These are phyloP conservation scores for Syrista parreyssii DNA, from an alignment of 2,888 invertebrate genomes.

Conservation along the genomic window DNA sequence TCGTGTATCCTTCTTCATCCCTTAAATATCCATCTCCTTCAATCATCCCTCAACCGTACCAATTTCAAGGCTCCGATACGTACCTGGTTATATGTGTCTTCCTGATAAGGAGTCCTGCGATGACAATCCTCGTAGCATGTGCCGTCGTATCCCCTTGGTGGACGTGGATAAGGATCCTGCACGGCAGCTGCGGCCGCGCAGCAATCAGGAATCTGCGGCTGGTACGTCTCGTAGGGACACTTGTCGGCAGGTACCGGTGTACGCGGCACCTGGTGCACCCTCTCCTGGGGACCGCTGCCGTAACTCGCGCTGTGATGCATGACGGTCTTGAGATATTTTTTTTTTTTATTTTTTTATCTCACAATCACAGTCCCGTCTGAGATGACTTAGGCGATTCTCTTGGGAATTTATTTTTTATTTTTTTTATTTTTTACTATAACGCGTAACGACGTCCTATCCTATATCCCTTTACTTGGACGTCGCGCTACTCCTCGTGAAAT, in stretches of 20 bases:
- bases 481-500: neutral
- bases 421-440: too few species aligned
- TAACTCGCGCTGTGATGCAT: slow-evolving; percentile 35
- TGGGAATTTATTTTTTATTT: too few species aligned
- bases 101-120: slow-evolving; percentile 59
- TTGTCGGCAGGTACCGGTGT: slow-evolving; percentile 49
- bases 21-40: too few species aligned
- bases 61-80: slow-evolving; percentile 18
- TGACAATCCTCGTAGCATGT: slow-evolving; percentile 62
- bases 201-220: slow-evolving; percentile 64
- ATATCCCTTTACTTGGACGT: neutral
- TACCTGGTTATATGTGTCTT: slow-evolving; percentile 59
- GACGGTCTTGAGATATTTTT: neutral
- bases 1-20: too few species aligned
- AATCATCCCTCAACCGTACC: too few species aligned
- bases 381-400: neutral
- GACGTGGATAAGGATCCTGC: slow-evolving; percentile 64
- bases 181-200: slow-evolving; percentile 59
- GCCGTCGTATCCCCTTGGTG: slow-evolving; percentile 63
- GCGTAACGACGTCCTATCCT: too few species aligned
- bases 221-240: slow-evolving; percentile 62
- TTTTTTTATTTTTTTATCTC: slow-evolving; percentile 2
- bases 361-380: neutral
- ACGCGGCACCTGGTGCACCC: slow-evolving; percentile 53
- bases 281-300: slow-evolving; percentile 59